Percentiles rank a stretch among this genome's conserved stretches.
phyloP scores from a whole-genome alignment of 1,140 invertebrate genomes.

The Leptopilina boulardi region DNA sequence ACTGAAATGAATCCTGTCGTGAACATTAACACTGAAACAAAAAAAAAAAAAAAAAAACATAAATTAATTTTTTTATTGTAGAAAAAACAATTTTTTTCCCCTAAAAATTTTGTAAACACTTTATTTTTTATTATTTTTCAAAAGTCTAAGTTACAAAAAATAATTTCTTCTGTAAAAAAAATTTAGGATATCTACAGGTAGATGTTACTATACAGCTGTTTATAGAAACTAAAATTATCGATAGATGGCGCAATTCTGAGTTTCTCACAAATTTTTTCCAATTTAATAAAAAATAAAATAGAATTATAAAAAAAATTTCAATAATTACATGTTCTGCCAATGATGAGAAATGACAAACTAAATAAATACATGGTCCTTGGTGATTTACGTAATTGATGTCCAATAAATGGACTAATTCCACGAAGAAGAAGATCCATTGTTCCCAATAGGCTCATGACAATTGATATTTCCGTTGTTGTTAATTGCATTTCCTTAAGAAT shows the following conservation, averaged over 20 bases:
- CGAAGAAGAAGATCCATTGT: conserved; percentile 78
- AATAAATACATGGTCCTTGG: conserved; percentile 82
- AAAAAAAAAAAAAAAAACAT: background rate
- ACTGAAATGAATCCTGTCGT: conserved; percentile 65
- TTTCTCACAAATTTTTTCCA: too few relatives aligned
- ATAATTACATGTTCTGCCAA: conserved; percentile 80
- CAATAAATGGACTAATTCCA: conserved; percentile 79
- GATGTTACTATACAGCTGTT: too few relatives aligned
- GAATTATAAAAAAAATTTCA: background rate
- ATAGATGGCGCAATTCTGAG: too few relatives aligned
- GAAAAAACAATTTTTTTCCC: too few relatives aligned
- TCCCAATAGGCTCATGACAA: conserved; percentile 79
- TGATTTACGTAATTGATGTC: conserved; percentile 80
- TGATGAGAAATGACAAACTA: conserved; percentile 80
- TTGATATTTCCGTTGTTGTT: conserved; percentile 77
- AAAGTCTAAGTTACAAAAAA: too few relatives aligned
- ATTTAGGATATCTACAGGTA: too few relatives aligned
- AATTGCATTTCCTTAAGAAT: conserved; percentile 80
- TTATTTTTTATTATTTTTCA: too few relatives aligned
- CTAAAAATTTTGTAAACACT: too few relatives aligned
- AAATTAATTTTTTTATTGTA: background rate
- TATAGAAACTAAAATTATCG: too few relatives aligned
- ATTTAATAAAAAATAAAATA: too few relatives aligned
- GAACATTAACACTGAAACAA: conserved; percentile 75
- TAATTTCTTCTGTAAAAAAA: too few relatives aligned